Evolutionary conservation across 1,140 invertebrate species (phyloP), one percentile per base, ranked within the genome.

Genomic region (Bombus waltoni): DNA sequence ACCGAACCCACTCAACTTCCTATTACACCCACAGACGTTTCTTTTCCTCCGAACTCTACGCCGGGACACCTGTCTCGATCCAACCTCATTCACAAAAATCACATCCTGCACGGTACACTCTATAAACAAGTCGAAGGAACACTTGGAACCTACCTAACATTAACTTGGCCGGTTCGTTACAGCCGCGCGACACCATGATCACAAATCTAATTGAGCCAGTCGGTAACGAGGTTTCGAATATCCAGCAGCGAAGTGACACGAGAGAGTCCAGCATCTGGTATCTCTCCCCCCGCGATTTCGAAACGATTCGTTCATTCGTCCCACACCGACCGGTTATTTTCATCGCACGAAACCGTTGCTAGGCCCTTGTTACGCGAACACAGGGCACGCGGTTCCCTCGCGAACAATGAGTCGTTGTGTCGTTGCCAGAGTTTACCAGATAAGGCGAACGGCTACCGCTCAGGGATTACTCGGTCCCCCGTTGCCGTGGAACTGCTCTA

Each of bases 371-470:
- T 68, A 53, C 59, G 9, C 42, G 68, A 72, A 42, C 73, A 32
- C 3, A 53, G 42, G 32, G 32, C 32, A n/a, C 22, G 32, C 13
- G 59, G 25, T 25, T 35, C 1, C 65, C 22, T 3, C 57, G 35
- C 71, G 71, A 85, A 85, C 84, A 85, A 85, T 81, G 78, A 81
- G 38, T n/a, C 84, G 78, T 81, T 81, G 83, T 74, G 83, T 80
- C 66, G 65, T 38, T 53, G 40, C 25, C 75, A 84, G 57, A 81
- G 77, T 81, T 85, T 59, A 74, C 70, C 78, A 73, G 79, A 85
- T 85, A 85, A 85, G 35, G 68, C 47, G n/a, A 70, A 38, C 53
- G 4, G 57, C 68, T 38, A 68, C 47, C 47, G 71, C 53, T 38
- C 75, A 32, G 53, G 28, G 42, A 35, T 75, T 53, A 62, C 28